Evolutionary conservation across 1,140 invertebrate species (phyloP).

Genomic region (Streblospio benedicti): DNA sequence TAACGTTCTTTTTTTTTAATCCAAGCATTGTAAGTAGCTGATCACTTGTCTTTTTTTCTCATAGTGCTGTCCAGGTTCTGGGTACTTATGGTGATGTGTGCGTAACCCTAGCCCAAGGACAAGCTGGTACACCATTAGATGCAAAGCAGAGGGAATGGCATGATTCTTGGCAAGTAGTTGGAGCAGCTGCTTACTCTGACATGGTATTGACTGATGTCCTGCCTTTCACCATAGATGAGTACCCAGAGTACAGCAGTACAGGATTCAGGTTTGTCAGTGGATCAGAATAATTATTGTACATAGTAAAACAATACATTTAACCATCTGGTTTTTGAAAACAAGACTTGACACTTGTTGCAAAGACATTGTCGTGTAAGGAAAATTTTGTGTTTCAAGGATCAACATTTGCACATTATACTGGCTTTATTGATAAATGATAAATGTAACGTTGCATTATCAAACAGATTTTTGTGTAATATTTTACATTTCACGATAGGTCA

Average conservation of each 20-base stretch:
- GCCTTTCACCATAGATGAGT: conserved; percentile 44
- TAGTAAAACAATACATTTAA: not conserved
- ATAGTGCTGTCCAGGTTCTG: conserved; percentile 41
- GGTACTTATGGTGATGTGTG: conserved; percentile 45
- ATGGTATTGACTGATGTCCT: conserved; percentile 48
- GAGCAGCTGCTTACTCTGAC: conserved; percentile 53
- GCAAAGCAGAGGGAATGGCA: conserved; percentile 49
- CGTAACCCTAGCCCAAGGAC: conserved; percentile 55
- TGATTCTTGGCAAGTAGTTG: conserved; percentile 58
- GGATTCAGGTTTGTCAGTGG: conserved; percentile 43
- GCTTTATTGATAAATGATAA: too few species aligned
- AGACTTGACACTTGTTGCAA: too few species aligned
- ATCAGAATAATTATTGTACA: not conserved
- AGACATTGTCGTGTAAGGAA: too few species aligned
- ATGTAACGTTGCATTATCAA: too few species aligned
- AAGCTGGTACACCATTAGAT: conserved; percentile 56
- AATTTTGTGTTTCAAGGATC: too few species aligned
- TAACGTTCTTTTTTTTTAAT: too few species aligned
- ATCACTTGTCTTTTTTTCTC: too few species aligned
- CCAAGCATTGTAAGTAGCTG: too few species aligned
- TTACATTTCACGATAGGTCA: too few species aligned
- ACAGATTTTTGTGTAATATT: too few species aligned
- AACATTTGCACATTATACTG: too few species aligned
- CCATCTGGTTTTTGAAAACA: too few species aligned
- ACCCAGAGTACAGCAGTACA: conserved; percentile 41